phyloP scores from a whole-genome alignment of 2,797 vertebrate species.

The Rhincodon typus region DNA sequence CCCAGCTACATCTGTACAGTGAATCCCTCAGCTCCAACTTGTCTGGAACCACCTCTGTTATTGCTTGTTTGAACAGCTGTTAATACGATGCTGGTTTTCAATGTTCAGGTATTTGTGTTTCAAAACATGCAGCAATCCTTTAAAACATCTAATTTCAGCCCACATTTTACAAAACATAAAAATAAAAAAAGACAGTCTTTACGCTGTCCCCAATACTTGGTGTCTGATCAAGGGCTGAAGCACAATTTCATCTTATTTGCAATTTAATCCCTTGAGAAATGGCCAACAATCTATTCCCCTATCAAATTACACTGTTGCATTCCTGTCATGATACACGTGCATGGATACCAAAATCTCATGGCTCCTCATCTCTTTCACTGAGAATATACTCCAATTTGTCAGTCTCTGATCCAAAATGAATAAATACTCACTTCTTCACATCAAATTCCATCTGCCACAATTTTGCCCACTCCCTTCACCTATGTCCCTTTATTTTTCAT shows the following conservation, averaged over 20 bases:
- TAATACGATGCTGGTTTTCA: no score
- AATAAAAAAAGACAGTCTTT: no score
- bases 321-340: not conserved
- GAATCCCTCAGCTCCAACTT: no score
- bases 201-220: not conserved
- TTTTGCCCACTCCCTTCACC: not conserved
- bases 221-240: not conserved
- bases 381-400: not conserved
- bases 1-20: no score
- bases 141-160: no score
- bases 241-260: not conserved
- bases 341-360: not conserved
- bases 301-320: not conserved
- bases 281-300: not conserved
- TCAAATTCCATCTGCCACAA: not conserved
- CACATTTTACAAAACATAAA: no score
- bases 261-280: not conserved
- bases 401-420: not conserved
- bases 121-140: no score
- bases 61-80: no score
- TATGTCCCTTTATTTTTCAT: no score
- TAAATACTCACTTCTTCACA: not conserved
- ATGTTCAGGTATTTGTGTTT: no score
- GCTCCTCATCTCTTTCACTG: not conserved
- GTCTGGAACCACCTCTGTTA: no score